phyloP scores from a whole-genome alignment of 1,140 invertebrate genomes.

The Apis florea region DNA sequence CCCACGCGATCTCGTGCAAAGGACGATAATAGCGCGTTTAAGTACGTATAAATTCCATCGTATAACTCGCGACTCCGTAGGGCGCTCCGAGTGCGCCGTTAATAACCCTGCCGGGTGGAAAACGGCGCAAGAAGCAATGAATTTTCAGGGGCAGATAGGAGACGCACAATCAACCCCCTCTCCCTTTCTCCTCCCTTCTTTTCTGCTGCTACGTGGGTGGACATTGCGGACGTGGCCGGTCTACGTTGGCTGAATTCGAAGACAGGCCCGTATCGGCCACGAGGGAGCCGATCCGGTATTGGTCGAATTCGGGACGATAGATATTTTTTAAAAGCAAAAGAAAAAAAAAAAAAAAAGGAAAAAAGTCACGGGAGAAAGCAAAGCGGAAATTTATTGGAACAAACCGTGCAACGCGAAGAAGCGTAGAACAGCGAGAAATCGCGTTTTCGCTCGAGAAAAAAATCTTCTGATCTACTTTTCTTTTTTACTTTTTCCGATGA shows the following conservation, averaged over 20 bases:
- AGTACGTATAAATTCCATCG: slow-evolving; percentile 50
- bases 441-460: not conserved
- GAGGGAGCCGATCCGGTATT: slow-evolving; percentile 15
- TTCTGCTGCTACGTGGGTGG: slow-evolving; percentile 38
- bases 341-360: not conserved
- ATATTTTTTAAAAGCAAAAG: slow-evolving; percentile 5
- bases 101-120: slow-evolving; percentile 35
- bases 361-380: slow-evolving; percentile 34
- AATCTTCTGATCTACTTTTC: too few relatives aligned
- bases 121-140: slow-evolving; percentile 49
- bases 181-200: not conserved
- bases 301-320: slow-evolving; percentile 29
- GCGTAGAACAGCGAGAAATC: not conserved
- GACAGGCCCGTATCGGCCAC: not conserved
- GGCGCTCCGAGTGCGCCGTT: slow-evolving; percentile 41
- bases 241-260: slow-evolving; percentile 43
- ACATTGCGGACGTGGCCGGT: slow-evolving; percentile 26
- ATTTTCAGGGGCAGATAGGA: slow-evolving; percentile 40
- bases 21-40: slow-evolving; percentile 50
- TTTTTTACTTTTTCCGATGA: too few relatives aligned
- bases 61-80: slow-evolving; percentile 44
- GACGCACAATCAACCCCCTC: not conserved
- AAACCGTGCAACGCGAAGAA: too few relatives aligned
- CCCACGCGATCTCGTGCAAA: slow-evolving; percentile 50
- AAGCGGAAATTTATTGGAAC: too few relatives aligned